Conservation (phyloP, 1,140 invertebrate species). For the Drosophila athabasca region DNA sequence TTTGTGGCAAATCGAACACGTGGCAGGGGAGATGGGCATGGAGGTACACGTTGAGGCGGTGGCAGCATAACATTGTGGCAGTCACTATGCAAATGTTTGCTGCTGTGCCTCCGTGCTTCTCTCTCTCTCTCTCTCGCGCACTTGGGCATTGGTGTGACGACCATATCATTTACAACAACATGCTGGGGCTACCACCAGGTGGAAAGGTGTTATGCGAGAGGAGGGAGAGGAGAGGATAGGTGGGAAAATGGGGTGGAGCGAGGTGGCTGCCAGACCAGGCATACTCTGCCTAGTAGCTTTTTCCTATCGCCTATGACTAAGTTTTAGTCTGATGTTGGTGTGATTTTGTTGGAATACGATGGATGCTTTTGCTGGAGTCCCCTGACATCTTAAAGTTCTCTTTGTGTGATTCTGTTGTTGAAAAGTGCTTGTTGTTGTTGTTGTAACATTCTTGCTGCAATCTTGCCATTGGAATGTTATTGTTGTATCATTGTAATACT, state of each 20-base stretch:
- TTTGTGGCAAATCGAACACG: constrained; percentile 56
- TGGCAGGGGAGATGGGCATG: not conserved
- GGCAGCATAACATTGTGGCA: constrained; percentile 35
- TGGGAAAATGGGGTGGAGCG: not conserved
- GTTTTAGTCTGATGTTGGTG: not conserved
- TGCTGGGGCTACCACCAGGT: constrained; percentile 41
- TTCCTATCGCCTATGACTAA: too few relatives aligned
- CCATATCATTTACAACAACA: constrained; percentile 77
- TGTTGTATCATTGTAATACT: constrained; percentile 17
- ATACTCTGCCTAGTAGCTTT: too few relatives aligned
- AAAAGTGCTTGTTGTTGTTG: too few relatives aligned
- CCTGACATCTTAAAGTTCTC: too few relatives aligned
- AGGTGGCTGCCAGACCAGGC: too few relatives aligned
- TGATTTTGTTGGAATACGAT: not conserved
- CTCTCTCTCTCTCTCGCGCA: too few relatives aligned
- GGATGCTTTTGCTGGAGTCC: too few relatives aligned
- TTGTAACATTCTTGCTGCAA: too few relatives aligned
- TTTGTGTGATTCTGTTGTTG: too few relatives aligned
- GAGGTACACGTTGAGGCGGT: not conserved
- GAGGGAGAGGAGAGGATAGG: not conserved
- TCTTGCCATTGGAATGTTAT: not conserved
- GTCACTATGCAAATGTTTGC: constrained; percentile 59
- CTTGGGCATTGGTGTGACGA: constrained; percentile 59
- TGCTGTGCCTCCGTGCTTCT: constrained; percentile 25
- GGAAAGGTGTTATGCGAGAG: constrained; percentile 24